Evolutionary conservation across 2,888 invertebrate genomes (phyloP).

Genomic region (Synergus laeviventris): DNA sequence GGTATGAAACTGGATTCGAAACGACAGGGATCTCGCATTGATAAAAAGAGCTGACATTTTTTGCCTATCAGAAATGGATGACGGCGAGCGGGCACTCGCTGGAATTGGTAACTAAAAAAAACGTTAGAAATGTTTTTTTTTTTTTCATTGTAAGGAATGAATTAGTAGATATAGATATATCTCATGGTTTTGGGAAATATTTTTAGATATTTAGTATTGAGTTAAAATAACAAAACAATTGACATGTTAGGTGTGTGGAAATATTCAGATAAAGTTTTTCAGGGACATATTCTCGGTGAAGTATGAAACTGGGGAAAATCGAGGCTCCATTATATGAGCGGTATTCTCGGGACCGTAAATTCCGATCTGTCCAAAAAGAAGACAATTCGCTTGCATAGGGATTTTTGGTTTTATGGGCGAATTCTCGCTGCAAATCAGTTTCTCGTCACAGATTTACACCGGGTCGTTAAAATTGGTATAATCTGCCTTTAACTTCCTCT

Average conservation of each 20-base stretch:
- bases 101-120: neutral
- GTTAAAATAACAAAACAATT: neutral
- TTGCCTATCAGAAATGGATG: too few species aligned
- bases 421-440: conserved; percentile 51
- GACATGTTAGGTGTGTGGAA: neutral
- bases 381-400: conserved; percentile 34
- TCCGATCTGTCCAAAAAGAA: conserved; percentile 18
- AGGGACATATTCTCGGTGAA: neutral
- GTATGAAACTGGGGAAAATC: conserved; percentile 1
- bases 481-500: conserved; percentile 41
- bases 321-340: conserved; percentile 10
- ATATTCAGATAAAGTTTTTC: neutral
- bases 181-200: too few species aligned
- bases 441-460: conserved; percentile 58
- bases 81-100: neutral
- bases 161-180: too few species aligned
- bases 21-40: neutral
- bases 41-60: neutral
- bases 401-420: conserved; percentile 47
- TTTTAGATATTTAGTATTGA: neutral
- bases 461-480: conserved; percentile 54
- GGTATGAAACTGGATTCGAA: neutral
- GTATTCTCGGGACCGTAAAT: conserved; percentile 5
- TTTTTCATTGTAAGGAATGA: neutral
- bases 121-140: neutral